A percentile compares a stretch with the other conserved stretches of the same genome.
phyloP scores from a whole-genome alignment of 2,113 vertebrate species.

The Fregata magnificens region DNA sequence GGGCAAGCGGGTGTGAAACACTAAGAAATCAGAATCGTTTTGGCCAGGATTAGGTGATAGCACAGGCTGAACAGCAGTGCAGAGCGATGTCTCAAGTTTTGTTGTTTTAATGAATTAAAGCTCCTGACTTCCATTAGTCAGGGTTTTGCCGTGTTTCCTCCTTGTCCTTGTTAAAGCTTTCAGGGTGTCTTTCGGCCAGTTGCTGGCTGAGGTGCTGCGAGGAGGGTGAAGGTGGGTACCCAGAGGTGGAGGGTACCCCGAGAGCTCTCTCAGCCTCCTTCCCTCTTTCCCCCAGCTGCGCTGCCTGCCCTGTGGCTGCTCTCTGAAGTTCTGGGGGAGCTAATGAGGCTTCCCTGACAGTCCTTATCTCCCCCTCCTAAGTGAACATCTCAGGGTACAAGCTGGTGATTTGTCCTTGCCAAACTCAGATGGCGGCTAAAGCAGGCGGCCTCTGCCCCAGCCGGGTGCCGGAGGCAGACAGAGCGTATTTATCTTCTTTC shows the following conservation, averaged over 20 bases:
- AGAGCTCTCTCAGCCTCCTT: not conserved
- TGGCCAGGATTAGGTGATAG: not conserved
- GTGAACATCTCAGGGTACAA: not conserved
- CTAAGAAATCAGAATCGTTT: not conserved
- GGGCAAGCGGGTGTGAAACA: not conserved
- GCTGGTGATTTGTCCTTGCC: rapidly evolving
- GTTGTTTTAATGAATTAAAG: not conserved
- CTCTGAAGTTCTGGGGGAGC: not conserved
- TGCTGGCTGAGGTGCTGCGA: not conserved
- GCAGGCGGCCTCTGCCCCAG: not conserved
- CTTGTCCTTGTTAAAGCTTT: not conserved
- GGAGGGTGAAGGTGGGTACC: not conserved
- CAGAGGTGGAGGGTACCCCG: not conserved
- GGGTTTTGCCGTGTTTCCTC: not conserved
- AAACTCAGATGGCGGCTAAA: rapidly evolving
- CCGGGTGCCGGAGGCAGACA: not conserved
- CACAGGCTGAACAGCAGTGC: not conserved
- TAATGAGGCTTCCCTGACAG: not conserved
- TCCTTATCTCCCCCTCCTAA: not conserved
- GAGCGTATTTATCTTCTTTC: not conserved
- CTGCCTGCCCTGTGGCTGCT: not conserved
- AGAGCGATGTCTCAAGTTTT: not conserved
- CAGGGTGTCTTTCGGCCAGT: not conserved
- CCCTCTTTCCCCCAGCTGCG: not conserved
- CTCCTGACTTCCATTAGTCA: not conserved